These are phyloP conservation scores for Andrena haemorrhoa DNA, from an alignment of 2,888 invertebrate genomes.

Conservation along the genomic window DNA sequence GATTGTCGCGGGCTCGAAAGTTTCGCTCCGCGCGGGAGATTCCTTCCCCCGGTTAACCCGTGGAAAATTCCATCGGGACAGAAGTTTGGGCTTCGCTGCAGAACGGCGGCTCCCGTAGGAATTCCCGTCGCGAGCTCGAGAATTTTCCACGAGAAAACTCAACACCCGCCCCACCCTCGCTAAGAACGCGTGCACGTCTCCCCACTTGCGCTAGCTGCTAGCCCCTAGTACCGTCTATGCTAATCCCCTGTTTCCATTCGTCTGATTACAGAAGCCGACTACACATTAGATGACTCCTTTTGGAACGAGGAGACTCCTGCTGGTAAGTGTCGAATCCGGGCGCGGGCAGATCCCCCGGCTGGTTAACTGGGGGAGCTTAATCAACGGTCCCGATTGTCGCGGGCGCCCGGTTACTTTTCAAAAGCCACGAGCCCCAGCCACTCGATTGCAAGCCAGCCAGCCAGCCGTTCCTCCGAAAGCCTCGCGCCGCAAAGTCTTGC, in stretches of 20 bases:
- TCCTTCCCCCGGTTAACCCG: slow-evolving; percentile 24
- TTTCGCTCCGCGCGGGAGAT: slow-evolving; percentile 37
- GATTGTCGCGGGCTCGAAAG: slow-evolving; percentile 10
- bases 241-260: slow-evolving; percentile 18
- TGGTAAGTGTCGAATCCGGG: slow-evolving; percentile 88
- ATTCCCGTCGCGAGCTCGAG: slow-evolving; percentile 25
- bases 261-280: slow-evolving; percentile 91
- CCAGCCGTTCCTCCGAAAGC: background rate
- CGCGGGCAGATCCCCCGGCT: background rate
- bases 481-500: background rate
- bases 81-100: slow-evolving; percentile 16
- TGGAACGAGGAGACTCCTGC: slow-evolving; percentile 97
- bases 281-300: slow-evolving; percentile 96
- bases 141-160: slow-evolving; percentile 15
- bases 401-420: background rate
- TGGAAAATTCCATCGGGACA: slow-evolving; percentile 36
- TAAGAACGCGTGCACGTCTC: too few relatives aligned
- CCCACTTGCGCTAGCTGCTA: background rate
- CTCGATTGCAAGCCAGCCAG: background rate
- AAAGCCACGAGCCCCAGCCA: slow-evolving; percentile 4
- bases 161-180: background rate
- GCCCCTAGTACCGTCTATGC: too few relatives aligned
- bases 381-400: background rate
- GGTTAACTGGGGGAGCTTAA: background rate
- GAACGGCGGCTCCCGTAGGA: slow-evolving; percentile 34